phyloP scores from a whole-genome alignment of 2,797 vertebrate genomes.

The Lates japonicus region DNA sequence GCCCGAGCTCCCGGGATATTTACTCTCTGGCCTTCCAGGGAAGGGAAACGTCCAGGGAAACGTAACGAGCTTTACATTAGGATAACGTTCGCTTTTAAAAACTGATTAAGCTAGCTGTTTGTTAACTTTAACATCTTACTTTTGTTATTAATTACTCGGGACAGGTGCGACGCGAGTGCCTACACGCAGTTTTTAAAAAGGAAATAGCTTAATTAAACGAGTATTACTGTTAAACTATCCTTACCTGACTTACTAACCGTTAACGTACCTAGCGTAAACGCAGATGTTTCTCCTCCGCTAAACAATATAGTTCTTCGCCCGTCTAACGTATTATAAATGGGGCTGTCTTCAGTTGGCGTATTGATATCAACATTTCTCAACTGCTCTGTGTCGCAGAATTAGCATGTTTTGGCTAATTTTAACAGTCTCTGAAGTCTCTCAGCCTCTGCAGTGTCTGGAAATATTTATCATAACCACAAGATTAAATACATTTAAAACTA shows the following conservation, averaged over 20 bases:
- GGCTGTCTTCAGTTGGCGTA: constrained; percentile 14
- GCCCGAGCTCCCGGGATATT: background rate
- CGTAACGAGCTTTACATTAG: background rate
- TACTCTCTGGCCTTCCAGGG: background rate
- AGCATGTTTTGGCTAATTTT: background rate
- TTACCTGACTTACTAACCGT: too few relatives aligned
- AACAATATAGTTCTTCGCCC: constrained; percentile 18
- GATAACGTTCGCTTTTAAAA: background rate
- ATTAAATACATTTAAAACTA: background rate
- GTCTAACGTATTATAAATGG: too few relatives aligned
- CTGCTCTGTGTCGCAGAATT: background rate
- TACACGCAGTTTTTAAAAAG: background rate
- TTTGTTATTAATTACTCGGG: background rate
- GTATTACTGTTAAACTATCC: background rate
- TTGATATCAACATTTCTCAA: constrained; percentile 29
- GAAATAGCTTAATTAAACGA: background rate
- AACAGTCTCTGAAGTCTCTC: background rate
- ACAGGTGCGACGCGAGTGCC: background rate
- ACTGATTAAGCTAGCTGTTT: background rate
- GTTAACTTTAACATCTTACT: background rate
- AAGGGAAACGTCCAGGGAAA: too few relatives aligned
- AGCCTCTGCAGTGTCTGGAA: background rate
- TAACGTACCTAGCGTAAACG: background rate
- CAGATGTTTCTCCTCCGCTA: constrained; percentile 15
- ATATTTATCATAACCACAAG: accelerated